These are phyloP conservation scores for Paradoxurus hermaphroditus DNA, from an alignment of 2,113 vertebrate genomes.

Conservation along the genomic window DNA sequence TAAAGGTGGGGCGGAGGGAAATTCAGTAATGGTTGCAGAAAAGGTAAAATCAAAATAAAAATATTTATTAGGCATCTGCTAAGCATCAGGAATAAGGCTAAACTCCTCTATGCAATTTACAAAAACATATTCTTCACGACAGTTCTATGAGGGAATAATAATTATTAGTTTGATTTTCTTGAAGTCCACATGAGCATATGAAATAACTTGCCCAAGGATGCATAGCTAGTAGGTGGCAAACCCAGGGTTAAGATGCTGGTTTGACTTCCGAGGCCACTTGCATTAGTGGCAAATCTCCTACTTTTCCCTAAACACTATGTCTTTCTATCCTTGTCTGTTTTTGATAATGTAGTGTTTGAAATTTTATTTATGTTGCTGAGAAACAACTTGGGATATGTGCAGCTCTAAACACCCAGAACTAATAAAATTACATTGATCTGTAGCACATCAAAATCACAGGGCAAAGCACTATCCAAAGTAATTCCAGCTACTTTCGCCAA, in stretches of 20 bases:
- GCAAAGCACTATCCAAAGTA: background rate
- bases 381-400: background rate
- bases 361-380: slow-evolving; percentile 43
- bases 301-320: background rate
- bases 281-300: background rate
- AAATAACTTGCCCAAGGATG: background rate
- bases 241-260: background rate
- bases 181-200: background rate
- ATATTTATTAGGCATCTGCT: background rate
- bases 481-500: slow-evolving; percentile 43
- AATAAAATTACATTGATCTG: slow-evolving; percentile 52
- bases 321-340: background rate
- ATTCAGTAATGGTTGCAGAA: background rate
- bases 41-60: background rate
- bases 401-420: slow-evolving; percentile 28
- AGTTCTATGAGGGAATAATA: background rate
- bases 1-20: background rate
- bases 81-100: background rate
- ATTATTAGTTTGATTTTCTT: background rate
- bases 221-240: background rate
- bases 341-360: background rate
- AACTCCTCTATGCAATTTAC: background rate
- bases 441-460: slow-evolving; percentile 18
- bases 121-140: background rate
- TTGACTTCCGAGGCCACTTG: background rate